Evolutionary conservation across 2,113 vertebrate genomes (phyloP), one percentile per base, ranked within the genome.

Genomic region (Stictonetta naevosa): DNA sequence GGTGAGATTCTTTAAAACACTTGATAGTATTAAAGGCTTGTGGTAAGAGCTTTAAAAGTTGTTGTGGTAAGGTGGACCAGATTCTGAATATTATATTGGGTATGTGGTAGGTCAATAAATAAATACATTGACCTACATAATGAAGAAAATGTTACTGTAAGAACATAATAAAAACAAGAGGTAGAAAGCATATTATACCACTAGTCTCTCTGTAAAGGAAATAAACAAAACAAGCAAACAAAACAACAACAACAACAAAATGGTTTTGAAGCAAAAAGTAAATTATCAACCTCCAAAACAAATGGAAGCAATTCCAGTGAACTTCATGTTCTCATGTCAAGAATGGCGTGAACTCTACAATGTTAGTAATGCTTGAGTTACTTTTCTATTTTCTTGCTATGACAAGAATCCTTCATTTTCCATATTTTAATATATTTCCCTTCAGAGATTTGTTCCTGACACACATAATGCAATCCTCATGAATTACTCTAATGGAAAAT

Each of bases 21-120:
- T 75, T 84, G 28, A 56, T 75, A 67, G 42, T 29, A 81, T 75
- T 91, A 94, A 91, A 86, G 16, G 42, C 9, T 95, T 92, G 83
- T 44, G 36, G 50, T 89, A 89, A 96, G 25, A 38, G 68, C 73
- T 82, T 95, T 69, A 84, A 63, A 77, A 86, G 12, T 68, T 72
- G 63, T 31, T 80, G 22, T 82, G 64, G 6, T 12, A 81, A 81
- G 13, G 20, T 71, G 40, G 50, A 84, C 13, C 81, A 44, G 28
- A 81, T 75, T 69, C 36, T 74, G 40, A 67, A 50, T 82, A 78
- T 62, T 62, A 14, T 58, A 81, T 81, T 71, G 74, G 28, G 5
- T 34, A 25, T 1, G 3, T 86, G 31, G 55, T 22, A 81, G 40
- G 59, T 66, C 80, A 93, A 48, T 77, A 91, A 81, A 77, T 80